Evolutionary conservation across 2,888 invertebrate species (phyloP).

Genomic region (Itoplectis maculator): DNA sequence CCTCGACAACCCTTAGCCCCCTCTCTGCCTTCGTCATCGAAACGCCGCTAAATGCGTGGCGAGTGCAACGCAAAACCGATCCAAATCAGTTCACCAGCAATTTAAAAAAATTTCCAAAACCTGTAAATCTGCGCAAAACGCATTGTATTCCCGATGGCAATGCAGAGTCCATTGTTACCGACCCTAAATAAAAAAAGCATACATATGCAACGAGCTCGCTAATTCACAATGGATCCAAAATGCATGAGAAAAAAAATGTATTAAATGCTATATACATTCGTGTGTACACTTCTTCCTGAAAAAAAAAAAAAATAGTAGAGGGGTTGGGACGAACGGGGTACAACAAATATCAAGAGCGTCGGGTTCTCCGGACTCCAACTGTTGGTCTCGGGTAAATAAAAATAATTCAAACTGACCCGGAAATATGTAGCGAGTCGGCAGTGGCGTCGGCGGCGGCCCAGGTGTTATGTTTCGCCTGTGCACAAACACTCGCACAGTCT

Average conservation of each 20-base stretch:
- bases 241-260: constrained; percentile 52
- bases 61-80: too few species aligned
- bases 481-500: not conserved
- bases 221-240: constrained; percentile 59
- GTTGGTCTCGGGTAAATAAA: constrained; percentile 60
- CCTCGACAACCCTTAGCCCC: constrained; percentile 44
- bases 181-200: constrained; percentile 3
- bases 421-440: constrained; percentile 59
- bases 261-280: constrained; percentile 52
- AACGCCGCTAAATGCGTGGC: too few species aligned
- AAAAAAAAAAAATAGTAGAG: constrained; percentile 43
- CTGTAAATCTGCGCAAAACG: too few species aligned
- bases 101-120: too few species aligned
- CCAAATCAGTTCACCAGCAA: too few species aligned
- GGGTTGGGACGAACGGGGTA: constrained; percentile 53
- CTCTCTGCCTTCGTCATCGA: constrained; percentile 31
- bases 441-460: too few species aligned
- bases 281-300: constrained; percentile 33
- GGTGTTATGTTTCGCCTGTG: constrained; percentile 61
- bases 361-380: constrained; percentile 48
- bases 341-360: constrained; percentile 62
- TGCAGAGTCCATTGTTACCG: constrained; percentile 38
- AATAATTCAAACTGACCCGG: constrained; percentile 66
- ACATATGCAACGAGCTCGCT: constrained; percentile 24
- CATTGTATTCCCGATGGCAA: not conserved